phyloP scores from a whole-genome alignment of 1,140 invertebrate species.

The Agrypnia vestita region DNA sequence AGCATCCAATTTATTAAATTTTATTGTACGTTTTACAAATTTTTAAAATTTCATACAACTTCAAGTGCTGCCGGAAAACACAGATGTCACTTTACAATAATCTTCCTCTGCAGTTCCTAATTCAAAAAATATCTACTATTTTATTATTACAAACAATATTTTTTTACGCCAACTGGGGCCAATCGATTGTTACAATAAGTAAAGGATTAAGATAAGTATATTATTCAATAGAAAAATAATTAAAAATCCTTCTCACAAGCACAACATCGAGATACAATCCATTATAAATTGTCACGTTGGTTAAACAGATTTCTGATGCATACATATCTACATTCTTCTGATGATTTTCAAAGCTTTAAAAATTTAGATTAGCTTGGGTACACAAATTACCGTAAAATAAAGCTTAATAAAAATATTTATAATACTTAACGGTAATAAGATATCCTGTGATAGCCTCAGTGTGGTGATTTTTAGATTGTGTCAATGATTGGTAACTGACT shows the following conservation, averaged over 20 bases:
- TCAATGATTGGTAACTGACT: too few species aligned
- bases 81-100: slow-evolving; percentile 10
- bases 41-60: slow-evolving; percentile 28
- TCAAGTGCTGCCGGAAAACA: slow-evolving; percentile 14
- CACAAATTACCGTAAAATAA: too few species aligned
- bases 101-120: slow-evolving; percentile 19
- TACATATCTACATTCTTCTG: too few species aligned
- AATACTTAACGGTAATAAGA: too few species aligned
- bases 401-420: too few species aligned
- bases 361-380: too few species aligned
- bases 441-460: too few species aligned
- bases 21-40: slow-evolving; percentile 24
- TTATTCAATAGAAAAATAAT: slow-evolving; percentile 45
- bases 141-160: slow-evolving; percentile 33
- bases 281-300: slow-evolving; percentile 34
- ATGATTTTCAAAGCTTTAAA: too few species aligned
- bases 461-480: too few species aligned
- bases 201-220: slow-evolving; percentile 9
- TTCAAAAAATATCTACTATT: slow-evolving; percentile 43
- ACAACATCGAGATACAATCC: slow-evolving; percentile 38
- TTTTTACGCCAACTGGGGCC: slow-evolving; percentile 15
- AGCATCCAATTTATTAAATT: slow-evolving; percentile 28
- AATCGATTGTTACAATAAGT: slow-evolving; percentile 2
- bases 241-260: slow-evolving; percentile 38
- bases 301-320: background rate